Evolutionary conservation across 2,797 vertebrate genomes (phyloP).

Genomic region (Otolemur crassicaudatus): DNA sequence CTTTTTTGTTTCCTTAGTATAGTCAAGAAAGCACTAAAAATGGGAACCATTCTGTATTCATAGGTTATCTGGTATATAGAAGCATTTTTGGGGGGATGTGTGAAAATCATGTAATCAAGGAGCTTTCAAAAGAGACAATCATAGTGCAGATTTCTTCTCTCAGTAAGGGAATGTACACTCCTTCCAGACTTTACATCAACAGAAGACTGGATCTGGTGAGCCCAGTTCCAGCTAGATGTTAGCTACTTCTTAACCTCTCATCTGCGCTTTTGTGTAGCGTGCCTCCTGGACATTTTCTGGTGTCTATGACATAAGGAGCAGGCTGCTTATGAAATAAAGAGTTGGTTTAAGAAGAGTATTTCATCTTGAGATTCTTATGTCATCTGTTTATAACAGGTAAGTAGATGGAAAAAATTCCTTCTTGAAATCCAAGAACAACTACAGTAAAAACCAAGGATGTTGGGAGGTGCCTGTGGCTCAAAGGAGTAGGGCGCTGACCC

Average conservation of each 20-base stretch:
- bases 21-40: neutral
- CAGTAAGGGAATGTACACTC: neutral
- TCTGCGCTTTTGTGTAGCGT: neutral
- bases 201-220: neutral
- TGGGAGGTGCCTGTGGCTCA: too few relatives aligned
- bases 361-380: constrained; percentile 21
- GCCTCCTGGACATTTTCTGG: neutral
- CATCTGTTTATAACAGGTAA: constrained; percentile 23
- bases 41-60: neutral
- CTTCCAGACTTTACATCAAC: neutral
- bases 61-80: neutral
- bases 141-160: neutral
- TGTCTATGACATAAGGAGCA: neutral
- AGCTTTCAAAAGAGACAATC: constrained; percentile 56
- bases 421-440: constrained; percentile 38
- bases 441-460: neutral
- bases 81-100: constrained; percentile 2
- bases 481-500: too few relatives aligned
- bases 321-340: neutral
- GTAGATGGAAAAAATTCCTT: neutral
- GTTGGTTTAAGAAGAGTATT: constrained; percentile 5
- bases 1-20: constrained; percentile 32
- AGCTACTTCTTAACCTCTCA: neutral
- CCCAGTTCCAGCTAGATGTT: neutral
- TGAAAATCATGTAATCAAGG: constrained; percentile 19